Conservation (phyloP, 2,113 vertebrate genomes). For the Corythaeola cristata region DNA sequence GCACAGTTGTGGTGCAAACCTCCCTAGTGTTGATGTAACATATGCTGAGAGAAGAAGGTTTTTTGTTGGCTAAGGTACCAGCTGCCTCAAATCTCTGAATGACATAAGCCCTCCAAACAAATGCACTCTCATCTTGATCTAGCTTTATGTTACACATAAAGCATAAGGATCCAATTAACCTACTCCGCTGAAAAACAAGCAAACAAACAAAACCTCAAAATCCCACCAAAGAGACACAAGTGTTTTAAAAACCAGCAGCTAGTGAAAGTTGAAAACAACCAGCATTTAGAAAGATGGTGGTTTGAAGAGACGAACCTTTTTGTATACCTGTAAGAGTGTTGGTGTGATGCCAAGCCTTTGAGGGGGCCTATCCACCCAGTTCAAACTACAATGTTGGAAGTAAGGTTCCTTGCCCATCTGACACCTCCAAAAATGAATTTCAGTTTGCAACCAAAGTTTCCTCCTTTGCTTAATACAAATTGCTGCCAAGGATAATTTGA, state of each 20-base stretch:
- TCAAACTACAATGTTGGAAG: neutral
- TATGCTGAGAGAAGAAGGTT: neutral
- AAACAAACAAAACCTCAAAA: neutral
- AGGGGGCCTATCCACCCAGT: neutral
- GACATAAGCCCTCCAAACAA: neutral
- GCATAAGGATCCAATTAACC: neutral
- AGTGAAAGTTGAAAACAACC: neutral
- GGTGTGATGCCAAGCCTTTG: neutral
- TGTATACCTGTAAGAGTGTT: neutral
- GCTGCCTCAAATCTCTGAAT: neutral
- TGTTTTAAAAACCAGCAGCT: neutral
- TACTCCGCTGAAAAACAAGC: neutral
- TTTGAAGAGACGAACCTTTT: neutral
- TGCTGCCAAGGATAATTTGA: neutral
- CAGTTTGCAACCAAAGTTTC: neutral
- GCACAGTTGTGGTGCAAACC: neutral
- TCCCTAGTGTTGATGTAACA: neutral
- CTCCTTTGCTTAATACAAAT: neutral
- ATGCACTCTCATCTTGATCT: neutral
- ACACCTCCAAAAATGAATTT: neutral
- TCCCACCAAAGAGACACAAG: neutral
- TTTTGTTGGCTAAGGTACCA: neutral
- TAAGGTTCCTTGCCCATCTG: neutral
- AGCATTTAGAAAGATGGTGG: neutral
- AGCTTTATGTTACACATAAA: neutral